Percentiles rank a stretch among this genome's conserved stretches.
Evolutionary conservation across 2,797 vertebrate genomes (phyloP).

Genomic region (Jordanella pulchra): DNA sequence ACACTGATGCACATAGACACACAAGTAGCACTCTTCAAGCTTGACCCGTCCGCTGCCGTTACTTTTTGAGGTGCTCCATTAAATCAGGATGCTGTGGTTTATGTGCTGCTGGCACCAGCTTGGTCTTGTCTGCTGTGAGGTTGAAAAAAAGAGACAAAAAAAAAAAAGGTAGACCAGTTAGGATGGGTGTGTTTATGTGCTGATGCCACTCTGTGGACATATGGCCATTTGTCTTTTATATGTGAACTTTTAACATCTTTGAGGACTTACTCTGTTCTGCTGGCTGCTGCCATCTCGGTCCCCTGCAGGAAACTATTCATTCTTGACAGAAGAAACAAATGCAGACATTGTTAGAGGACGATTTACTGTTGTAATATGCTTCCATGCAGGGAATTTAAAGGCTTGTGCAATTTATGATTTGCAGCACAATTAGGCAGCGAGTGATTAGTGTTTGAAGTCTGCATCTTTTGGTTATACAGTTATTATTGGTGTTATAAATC

Average conservation of each 20-base stretch:
- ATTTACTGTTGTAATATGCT: slow-evolving; percentile 39
- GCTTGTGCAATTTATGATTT: slow-evolving; percentile 32
- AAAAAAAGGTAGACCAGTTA: slow-evolving; percentile 48
- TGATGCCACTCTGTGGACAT: slow-evolving; percentile 50
- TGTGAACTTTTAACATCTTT: slow-evolving; percentile 45
- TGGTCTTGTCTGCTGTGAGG: slow-evolving; percentile 59
- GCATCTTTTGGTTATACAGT: slow-evolving; percentile 28
- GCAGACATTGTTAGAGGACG: slow-evolving; percentile 29
- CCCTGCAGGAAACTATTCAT: slow-evolving; percentile 93
- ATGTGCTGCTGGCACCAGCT: slow-evolving; percentile 69
- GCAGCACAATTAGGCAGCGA: slow-evolving; percentile 43
- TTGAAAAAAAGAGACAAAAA: not conserved
- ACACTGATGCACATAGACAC: slow-evolving; percentile 33
- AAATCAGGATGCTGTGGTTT: slow-evolving; percentile 51
- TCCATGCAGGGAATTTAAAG: slow-evolving; percentile 27
- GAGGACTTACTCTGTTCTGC: slow-evolving; percentile 87
- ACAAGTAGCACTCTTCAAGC: slow-evolving; percentile 40
- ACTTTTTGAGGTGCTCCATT: slow-evolving; percentile 48
- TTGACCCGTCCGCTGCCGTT: slow-evolving; percentile 34
- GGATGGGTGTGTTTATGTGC: slow-evolving; percentile 52
- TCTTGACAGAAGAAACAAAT: slow-evolving; percentile 71
- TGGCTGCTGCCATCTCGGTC: slow-evolving; percentile 84
- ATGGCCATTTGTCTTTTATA: slow-evolving; percentile 42
- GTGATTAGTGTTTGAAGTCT: slow-evolving; percentile 39
- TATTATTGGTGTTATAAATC: slow-evolving; percentile 55